Evolutionary conservation across 2,888 invertebrate genomes (phyloP).

Genomic region (Laothoe populi): DNA sequence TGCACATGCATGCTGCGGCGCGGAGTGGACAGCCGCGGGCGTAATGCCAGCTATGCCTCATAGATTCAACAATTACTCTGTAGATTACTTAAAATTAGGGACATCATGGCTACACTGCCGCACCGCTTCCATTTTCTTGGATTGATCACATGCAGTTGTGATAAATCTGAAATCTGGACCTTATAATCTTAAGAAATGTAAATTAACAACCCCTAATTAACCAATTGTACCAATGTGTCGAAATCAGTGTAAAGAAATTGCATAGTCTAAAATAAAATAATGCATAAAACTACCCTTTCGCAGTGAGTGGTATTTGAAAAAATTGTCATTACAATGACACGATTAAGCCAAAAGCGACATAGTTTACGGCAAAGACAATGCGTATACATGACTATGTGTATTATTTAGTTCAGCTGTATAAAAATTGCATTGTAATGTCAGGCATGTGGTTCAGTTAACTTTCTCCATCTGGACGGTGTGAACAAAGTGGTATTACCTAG

Average conservation of each 20-base stretch:
- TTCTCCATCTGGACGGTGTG: constrained; percentile 11
- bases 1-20: not conserved
- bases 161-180: not conserved
- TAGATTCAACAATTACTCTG: not conserved
- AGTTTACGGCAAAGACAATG: constrained; percentile 18
- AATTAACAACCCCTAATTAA: too few species aligned
- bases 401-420: constrained; percentile 14
- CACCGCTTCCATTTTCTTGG: not conserved
- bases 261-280: not conserved
- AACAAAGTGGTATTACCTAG: constrained; percentile 18
- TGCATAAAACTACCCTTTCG: not conserved
- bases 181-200: not conserved
- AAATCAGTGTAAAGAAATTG: constrained; percentile 6
- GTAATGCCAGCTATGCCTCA: not conserved
- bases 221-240: not conserved
- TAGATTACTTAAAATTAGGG: not conserved
- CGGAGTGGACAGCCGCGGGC: too few species aligned
- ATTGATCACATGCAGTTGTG: not conserved
- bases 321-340: constrained; percentile 3
- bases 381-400: constrained; percentile 10
- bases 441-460: constrained; percentile 15
- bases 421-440: constrained; percentile 19
- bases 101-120: not conserved
- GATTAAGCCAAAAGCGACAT: constrained; percentile 1
- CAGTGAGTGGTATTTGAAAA: not conserved